These are phyloP conservation scores for Araneus ventricosus DNA, from an alignment of 1,140 invertebrate species.

Conservation along the genomic window DNA sequence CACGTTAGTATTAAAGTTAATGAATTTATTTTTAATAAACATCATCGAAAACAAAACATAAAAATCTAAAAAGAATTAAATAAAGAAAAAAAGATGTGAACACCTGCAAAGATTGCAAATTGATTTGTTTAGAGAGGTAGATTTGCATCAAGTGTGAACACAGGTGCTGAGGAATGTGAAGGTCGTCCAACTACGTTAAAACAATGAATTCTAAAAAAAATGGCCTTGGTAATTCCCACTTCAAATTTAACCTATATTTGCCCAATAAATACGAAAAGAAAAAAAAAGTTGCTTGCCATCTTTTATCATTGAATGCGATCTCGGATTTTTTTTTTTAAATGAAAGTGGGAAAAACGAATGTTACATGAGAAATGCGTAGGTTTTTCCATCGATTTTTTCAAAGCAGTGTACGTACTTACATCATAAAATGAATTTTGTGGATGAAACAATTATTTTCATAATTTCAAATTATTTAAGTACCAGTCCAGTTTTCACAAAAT, in stretches of 20 bases:
- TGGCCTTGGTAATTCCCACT: background rate
- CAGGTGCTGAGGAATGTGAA: background rate
- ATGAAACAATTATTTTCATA: too few species aligned
- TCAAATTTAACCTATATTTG: background rate
- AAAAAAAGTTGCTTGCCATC: background rate
- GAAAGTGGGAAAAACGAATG: background rate
- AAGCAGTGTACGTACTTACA: too few species aligned
- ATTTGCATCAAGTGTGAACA: constrained; percentile 8
- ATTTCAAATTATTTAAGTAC: too few species aligned
- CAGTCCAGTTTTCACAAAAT: too few species aligned
- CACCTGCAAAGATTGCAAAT: background rate
- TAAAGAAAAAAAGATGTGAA: background rate
- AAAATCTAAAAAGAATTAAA: background rate
- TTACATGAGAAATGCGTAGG: background rate
- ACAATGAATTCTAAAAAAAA: background rate
- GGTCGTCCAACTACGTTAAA: background rate
- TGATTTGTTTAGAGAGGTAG: background rate
- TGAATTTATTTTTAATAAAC: background rate
- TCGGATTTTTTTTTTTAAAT: background rate
- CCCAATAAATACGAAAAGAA: background rate
- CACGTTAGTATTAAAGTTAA: background rate
- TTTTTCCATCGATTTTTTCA: background rate
- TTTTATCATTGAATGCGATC: background rate
- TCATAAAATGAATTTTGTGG: too few species aligned
- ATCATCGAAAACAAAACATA: background rate